phyloP scores from a whole-genome alignment of 1,140 invertebrate species.

The Meteorus sp. region DNA sequence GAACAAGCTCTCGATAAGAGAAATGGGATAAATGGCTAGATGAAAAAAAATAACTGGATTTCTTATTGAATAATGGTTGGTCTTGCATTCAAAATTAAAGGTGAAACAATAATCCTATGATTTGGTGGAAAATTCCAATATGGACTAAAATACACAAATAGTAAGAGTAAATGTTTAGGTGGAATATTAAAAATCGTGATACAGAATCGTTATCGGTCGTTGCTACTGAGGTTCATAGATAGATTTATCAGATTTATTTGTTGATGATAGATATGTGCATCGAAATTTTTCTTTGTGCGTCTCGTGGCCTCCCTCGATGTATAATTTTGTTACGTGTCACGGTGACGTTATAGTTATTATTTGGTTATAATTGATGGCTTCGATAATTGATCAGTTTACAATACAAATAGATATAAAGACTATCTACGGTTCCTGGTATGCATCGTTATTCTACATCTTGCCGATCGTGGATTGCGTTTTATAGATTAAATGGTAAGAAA shows the following conservation, averaged over 20 bases:
- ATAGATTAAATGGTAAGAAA: neutral
- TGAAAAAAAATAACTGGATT: too few species aligned
- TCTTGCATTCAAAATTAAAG: too few species aligned
- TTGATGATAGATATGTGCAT: neutral
- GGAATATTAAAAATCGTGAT: conserved; percentile 1
- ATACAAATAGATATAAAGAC: too few species aligned
- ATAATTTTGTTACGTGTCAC: neutral
- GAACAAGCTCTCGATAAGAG: too few species aligned
- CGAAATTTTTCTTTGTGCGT: too few species aligned
- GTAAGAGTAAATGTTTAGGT: conserved; percentile 4
- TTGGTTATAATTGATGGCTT: neutral
- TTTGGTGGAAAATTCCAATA: neutral
- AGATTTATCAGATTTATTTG: neutral
- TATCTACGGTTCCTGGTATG: neutral
- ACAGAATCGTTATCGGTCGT: neutral
- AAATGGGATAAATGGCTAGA: too few species aligned
- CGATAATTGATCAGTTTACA: too few species aligned
- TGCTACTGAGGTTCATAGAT: neutral
- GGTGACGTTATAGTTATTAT: neutral
- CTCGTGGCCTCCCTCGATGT: too few species aligned
- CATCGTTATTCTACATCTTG: neutral
- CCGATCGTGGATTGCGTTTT: neutral
- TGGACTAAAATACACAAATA: conserved; percentile 4
- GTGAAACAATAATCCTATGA: neutral
- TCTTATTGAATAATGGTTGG: too few species aligned